phyloP scores from a whole-genome alignment of 2,888 invertebrate species.

The Epirrita christyi region DNA sequence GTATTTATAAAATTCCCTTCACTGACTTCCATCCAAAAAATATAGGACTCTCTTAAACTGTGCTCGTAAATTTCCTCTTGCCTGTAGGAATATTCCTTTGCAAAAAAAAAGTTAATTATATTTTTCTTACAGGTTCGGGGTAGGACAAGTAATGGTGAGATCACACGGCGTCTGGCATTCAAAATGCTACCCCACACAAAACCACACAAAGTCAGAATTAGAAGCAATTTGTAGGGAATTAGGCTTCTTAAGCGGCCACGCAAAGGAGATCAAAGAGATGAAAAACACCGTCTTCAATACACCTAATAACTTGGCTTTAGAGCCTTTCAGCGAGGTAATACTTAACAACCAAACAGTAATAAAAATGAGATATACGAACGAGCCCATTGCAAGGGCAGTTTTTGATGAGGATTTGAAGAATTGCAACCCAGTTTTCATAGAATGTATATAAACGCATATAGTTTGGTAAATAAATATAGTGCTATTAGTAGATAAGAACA shows the following conservation, averaged over 20 bases:
- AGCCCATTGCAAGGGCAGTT: slow-evolving; percentile 65
- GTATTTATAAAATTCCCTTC: too few relatives aligned
- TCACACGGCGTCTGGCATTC: slow-evolving; percentile 89
- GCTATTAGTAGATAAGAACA: not conserved
- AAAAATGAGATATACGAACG: slow-evolving; percentile 65
- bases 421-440: slow-evolving; percentile 77
- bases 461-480: not conserved
- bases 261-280: slow-evolving; percentile 64
- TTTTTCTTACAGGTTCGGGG: slow-evolving; percentile 71
- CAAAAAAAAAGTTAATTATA: not conserved
- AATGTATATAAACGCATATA: slow-evolving; percentile 61
- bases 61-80: too few relatives aligned
- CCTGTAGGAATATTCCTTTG: not conserved
- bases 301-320: slow-evolving; percentile 60
- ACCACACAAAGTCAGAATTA: slow-evolving; percentile 79
- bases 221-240: slow-evolving; percentile 86
- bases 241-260: slow-evolving; percentile 85
- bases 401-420: slow-evolving; percentile 53
- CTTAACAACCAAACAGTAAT: slow-evolving; percentile 71
- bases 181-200: slow-evolving; percentile 86
- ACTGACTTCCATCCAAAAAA: too few relatives aligned
- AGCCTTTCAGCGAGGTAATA: slow-evolving; percentile 65
- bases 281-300: slow-evolving; percentile 48
- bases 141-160: slow-evolving; percentile 87
- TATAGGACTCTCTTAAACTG: too few relatives aligned